phyloP scores from a whole-genome alignment of 2,797 vertebrate species.

The Staurois parvus region DNA sequence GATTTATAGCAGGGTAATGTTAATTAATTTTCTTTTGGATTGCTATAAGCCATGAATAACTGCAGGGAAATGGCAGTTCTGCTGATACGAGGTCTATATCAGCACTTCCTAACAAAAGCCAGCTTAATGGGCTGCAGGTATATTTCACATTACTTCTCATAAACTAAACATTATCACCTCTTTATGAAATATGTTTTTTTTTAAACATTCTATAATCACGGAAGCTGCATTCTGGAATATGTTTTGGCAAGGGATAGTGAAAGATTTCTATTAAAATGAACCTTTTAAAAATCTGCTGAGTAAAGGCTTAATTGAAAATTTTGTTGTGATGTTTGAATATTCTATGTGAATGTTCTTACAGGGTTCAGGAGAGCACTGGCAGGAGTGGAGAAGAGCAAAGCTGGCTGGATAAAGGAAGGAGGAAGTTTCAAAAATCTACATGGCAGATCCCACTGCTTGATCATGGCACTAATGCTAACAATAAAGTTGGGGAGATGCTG shows the following conservation, averaged over 20 bases:
- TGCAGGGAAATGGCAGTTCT: conserved; percentile 76
- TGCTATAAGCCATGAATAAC: conserved; percentile 75
- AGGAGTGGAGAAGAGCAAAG: no score
- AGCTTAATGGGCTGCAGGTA: conserved; percentile 72
- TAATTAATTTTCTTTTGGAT: conserved; percentile 84
- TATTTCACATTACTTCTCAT: conserved; percentile 71
- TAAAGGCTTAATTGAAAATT: not conserved
- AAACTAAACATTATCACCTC: conserved; percentile 69
- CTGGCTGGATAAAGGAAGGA: no score
- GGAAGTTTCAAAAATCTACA: no score
- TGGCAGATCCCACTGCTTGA: no score
- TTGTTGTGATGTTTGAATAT: not conserved
- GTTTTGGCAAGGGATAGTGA: conserved; percentile 66
- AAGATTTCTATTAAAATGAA: conserved; percentile 22
- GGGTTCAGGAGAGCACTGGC: no score
- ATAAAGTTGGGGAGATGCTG: no score
- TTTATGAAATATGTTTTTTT: conserved; percentile 64
- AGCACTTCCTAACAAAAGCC: conserved; percentile 74
- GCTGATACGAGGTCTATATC: conserved; percentile 74
- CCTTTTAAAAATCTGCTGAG: conserved; percentile 37
- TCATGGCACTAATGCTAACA: no score
- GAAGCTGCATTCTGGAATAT: conserved; percentile 63
- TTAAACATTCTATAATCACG: conserved; percentile 65
- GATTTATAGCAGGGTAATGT: conserved; percentile 78
- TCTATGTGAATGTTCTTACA: no score